A percentile compares a stretch with the other conserved stretches of the same genome.
These are phyloP conservation scores for Heliconius himera DNA, from an alignment of 1,140 invertebrate species.

Conservation along the genomic window DNA sequence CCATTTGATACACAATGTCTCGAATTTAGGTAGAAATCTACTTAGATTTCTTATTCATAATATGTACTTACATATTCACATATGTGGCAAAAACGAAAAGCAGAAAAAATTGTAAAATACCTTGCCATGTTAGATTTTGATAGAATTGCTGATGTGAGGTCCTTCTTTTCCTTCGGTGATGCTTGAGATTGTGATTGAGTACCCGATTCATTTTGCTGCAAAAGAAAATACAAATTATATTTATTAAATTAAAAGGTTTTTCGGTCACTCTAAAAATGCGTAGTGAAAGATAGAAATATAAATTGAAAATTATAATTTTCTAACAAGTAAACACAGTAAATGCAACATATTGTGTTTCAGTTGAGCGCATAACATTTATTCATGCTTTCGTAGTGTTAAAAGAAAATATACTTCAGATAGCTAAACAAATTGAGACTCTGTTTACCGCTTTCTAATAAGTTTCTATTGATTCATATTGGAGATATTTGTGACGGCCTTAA, in stretches of 20 bases:
- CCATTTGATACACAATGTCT: too few species aligned
- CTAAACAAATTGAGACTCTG: background rate
- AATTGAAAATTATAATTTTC: background rate
- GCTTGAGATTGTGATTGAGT: constrained; percentile 76
- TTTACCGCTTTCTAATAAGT: background rate
- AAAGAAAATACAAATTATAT: constrained; percentile 44
- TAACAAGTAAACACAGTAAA: background rate
- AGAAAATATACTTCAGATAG: background rate
- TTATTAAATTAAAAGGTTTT: constrained; percentile 10
- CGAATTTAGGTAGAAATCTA: too few species aligned
- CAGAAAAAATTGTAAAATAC: constrained; percentile 57
- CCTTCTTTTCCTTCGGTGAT: constrained; percentile 81
- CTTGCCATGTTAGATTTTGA: constrained; percentile 88
- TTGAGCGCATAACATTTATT: background rate
- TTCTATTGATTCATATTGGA: background rate
- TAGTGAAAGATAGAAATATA: background rate
- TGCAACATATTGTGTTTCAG: background rate
- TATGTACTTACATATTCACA: too few species aligned
- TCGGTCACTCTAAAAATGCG: too few species aligned
- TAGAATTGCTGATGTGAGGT: constrained; percentile 78
- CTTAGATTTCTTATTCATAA: too few species aligned
- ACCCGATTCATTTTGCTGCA: constrained; percentile 84
- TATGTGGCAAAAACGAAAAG: too few species aligned
- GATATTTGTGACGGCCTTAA: background rate
- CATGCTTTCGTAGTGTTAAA: background rate